Conservation (phyloP, 2,113 vertebrate genomes). For the Malaclemys terrapin region DNA sequence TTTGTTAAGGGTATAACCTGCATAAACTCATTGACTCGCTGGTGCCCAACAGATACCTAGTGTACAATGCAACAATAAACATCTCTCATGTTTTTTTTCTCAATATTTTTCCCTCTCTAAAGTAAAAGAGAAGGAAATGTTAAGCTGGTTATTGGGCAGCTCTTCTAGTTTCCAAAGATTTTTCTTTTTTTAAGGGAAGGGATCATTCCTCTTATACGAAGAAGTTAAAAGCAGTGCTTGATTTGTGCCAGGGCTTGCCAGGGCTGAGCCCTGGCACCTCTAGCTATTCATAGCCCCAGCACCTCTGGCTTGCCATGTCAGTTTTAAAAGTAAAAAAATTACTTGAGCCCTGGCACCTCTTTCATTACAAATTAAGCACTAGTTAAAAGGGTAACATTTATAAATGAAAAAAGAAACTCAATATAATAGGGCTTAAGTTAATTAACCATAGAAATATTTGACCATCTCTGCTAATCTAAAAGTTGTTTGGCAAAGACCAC, state of each 20-base stretch:
- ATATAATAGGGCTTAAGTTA: background rate
- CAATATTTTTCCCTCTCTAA: background rate
- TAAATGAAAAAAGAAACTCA: constrained; percentile 32
- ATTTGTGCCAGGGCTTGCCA: no score
- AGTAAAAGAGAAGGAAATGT: constrained; percentile 32
- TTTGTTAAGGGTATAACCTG: background rate
- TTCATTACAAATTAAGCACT: no score
- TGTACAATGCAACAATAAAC: constrained; percentile 24
- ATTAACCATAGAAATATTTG: background rate
- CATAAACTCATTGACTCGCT: background rate
- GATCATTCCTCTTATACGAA: constrained; percentile 58
- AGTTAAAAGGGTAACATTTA: constrained; percentile 56
- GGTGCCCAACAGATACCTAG: background rate
- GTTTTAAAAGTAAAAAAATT: no score
- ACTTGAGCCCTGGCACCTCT: no score
- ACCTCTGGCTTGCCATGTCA: no score
- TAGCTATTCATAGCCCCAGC: no score
- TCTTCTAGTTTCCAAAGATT: constrained; percentile 57
- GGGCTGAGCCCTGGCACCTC: no score
- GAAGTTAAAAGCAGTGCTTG: constrained; percentile 33
- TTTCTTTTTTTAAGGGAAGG: constrained; percentile 46
- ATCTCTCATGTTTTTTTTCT: constrained; percentile 54
- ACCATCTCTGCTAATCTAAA: constrained; percentile 31
- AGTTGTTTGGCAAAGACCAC: constrained; percentile 36
- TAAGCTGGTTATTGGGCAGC: constrained; percentile 48